A percentile compares a stretch with the other conserved stretches of the same genome.
Evolutionary conservation across 2,888 invertebrate species (phyloP).

Genomic region (Cartodere bifasciata): DNA sequence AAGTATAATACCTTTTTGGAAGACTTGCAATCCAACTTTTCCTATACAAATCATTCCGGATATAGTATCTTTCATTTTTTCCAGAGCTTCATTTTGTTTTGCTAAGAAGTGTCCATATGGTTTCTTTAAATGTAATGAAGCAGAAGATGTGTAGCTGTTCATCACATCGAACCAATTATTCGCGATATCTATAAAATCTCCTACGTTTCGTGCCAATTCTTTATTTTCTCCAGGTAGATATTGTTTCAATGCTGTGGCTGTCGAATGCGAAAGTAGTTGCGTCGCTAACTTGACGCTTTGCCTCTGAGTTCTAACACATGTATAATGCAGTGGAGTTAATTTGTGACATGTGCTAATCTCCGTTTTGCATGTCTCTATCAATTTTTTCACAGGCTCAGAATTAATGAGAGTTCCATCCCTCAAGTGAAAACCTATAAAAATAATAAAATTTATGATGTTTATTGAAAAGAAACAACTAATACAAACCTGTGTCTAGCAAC

Average conservation of each 20-base stretch:
- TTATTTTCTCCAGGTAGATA: constrained; percentile 8
- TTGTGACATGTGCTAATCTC: background rate
- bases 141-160: constrained; percentile 10
- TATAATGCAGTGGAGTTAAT: background rate
- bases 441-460: no score
- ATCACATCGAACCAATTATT: constrained; percentile 14
- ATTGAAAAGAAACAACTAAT: no score
- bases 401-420: background rate
- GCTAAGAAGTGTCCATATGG: constrained; percentile 12
- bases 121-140: constrained; percentile 9
- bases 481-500: constrained; percentile 8
- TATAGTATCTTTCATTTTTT: constrained; percentile 11
- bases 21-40: constrained; percentile 12
- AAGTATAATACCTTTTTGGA: constrained; percentile 15
- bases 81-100: constrained; percentile 11
- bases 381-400: background rate
- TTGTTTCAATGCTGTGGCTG: constrained; percentile 2
- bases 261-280: background rate
- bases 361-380: background rate
- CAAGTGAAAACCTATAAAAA: background rate
- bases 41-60: constrained; percentile 9
- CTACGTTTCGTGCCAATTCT: constrained; percentile 11
- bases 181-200: constrained; percentile 15
- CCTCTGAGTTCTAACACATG: constrained; percentile 7
- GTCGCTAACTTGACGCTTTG: constrained; percentile 1